A percentile compares a stretch with the other conserved stretches of the same genome.
These are phyloP conservation scores for Leptopterna dolabrata DNA, from an alignment of 2,888 invertebrate species.

Conservation along the genomic window DNA sequence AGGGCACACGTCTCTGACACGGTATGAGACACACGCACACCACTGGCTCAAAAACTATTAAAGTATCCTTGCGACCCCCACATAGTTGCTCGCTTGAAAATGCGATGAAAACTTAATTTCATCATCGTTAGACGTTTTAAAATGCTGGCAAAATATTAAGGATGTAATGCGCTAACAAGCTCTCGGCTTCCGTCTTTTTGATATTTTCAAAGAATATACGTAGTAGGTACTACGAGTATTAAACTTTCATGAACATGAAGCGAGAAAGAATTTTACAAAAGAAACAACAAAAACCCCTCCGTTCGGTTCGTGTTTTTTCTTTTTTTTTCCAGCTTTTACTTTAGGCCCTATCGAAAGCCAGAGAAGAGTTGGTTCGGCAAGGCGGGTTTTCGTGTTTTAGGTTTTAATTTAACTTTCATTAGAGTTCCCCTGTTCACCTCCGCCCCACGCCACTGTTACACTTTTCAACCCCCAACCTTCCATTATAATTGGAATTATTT, in stretches of 20 bases:
- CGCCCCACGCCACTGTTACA: not conserved
- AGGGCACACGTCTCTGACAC: too few species aligned
- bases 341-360: slow-evolving; percentile 14
- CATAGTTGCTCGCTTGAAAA: too few species aligned
- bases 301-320: not conserved
- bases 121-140: too few species aligned
- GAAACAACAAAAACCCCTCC: not conserved
- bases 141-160: not conserved
- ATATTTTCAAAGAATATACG: not conserved
- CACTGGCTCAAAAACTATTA: too few species aligned
- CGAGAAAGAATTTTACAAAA: not conserved
- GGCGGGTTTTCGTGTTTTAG: slow-evolving; percentile 26
- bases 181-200: not conserved
- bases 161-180: slow-evolving; percentile 5
- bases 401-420: slow-evolving; percentile 55
- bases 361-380: not conserved
- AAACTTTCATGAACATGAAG: not conserved
- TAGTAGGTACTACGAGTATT: not conserved
- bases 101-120: too few species aligned
- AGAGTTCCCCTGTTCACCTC: not conserved
- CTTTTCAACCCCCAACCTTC: not conserved
- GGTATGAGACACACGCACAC: too few species aligned
- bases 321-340: not conserved
- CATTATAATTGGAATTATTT: slow-evolving; percentile 50
- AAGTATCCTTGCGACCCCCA: too few species aligned